Percentiles rank a stretch among this genome's conserved stretches.
These are phyloP conservation scores for Tetragnatha montana DNA, from an alignment of 2,888 invertebrate species.

Conservation along the genomic window DNA sequence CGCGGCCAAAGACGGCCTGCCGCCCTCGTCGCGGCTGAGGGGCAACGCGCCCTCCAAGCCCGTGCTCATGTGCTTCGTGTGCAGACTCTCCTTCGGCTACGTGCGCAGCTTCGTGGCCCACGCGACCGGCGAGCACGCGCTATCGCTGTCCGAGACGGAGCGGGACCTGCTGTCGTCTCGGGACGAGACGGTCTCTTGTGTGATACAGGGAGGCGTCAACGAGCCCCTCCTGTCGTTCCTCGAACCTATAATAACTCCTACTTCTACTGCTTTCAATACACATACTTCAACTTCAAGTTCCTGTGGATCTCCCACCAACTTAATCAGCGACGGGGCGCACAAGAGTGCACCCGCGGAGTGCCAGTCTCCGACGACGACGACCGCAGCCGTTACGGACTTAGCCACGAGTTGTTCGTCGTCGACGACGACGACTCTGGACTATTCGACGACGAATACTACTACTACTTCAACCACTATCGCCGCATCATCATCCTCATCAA, in stretches of 20 bases:
- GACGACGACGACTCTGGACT: slow-evolving; percentile 74
- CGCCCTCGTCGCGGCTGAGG: slow-evolving; percentile 74
- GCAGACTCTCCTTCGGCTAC: slow-evolving; percentile 97
- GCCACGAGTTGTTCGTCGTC: slow-evolving; percentile 5
- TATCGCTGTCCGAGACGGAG: slow-evolving; percentile 91
- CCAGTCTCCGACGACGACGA: slow-evolving; percentile 73
- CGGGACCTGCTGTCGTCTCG: slow-evolving; percentile 91
- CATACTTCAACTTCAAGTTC: too few species aligned
- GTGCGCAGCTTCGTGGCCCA: slow-evolving; percentile 96
- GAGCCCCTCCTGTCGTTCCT: slow-evolving; percentile 95
- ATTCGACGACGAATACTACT: slow-evolving; percentile 37
- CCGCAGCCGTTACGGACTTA: slow-evolving; percentile 30
- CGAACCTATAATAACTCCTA: slow-evolving; percentile 85
- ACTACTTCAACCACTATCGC: slow-evolving; percentile 63
- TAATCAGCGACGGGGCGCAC: too few species aligned
- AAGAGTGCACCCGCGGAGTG: too few species aligned
- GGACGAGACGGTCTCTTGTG: slow-evolving; percentile 88
- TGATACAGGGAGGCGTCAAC: slow-evolving; percentile 95
- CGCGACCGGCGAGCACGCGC: slow-evolving; percentile 93
- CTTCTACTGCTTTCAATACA: slow-evolving; percentile 72
- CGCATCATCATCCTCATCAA: slow-evolving; percentile 71
- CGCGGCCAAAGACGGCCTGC: slow-evolving; percentile 76
- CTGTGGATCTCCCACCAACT: too few species aligned
- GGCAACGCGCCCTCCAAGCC: slow-evolving; percentile 81
- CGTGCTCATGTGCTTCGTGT: slow-evolving; percentile 99